A percentile compares a stretch with the other conserved stretches of the same genome.
These are phyloP conservation scores for Heliconius aoede DNA, from an alignment of 2,888 invertebrate genomes.

Conservation along the genomic window DNA sequence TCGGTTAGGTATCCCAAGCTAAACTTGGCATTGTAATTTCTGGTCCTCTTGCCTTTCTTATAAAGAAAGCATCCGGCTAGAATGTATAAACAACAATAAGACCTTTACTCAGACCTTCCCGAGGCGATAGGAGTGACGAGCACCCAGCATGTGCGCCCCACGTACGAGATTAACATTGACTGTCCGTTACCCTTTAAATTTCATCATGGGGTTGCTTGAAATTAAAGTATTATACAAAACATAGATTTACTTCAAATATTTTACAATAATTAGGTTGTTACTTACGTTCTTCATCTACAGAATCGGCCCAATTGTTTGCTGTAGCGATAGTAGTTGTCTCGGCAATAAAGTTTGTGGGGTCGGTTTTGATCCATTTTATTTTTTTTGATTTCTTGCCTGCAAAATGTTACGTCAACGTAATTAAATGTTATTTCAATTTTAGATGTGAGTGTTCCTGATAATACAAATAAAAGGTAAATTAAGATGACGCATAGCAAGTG, in stretches of 20 bases:
- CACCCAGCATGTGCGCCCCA: constrained; percentile 88
- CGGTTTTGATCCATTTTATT: constrained; percentile 92
- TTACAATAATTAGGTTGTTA: constrained; percentile 43
- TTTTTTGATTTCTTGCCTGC: constrained; percentile 93
- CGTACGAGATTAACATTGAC: constrained; percentile 90
- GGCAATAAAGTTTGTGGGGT: constrained; percentile 91
- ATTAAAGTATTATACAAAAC: neutral
- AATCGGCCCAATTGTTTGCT: constrained; percentile 90
- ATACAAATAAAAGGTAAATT: constrained; percentile 57
- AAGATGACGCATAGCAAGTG: constrained; percentile 78
- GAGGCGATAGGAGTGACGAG: constrained; percentile 84
- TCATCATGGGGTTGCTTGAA: constrained; percentile 74
- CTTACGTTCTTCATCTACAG: constrained; percentile 92
- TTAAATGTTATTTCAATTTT: constrained; percentile 46
- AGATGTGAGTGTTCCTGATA: constrained; percentile 48
- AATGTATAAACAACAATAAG: constrained; percentile 79
- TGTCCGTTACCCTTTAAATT: constrained; percentile 72
- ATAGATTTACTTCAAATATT: neutral
- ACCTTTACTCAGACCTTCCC: constrained; percentile 93
- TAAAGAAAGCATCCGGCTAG: constrained; percentile 88
- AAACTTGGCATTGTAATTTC: constrained; percentile 83
- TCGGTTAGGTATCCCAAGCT: constrained; percentile 80
- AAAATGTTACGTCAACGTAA: constrained; percentile 53
- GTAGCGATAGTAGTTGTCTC: constrained; percentile 85
- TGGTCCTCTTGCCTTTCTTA: constrained; percentile 88